These are phyloP conservation scores for Allobates femoralis DNA, from an alignment of 2,797 vertebrate species.

Conservation along the genomic window DNA sequence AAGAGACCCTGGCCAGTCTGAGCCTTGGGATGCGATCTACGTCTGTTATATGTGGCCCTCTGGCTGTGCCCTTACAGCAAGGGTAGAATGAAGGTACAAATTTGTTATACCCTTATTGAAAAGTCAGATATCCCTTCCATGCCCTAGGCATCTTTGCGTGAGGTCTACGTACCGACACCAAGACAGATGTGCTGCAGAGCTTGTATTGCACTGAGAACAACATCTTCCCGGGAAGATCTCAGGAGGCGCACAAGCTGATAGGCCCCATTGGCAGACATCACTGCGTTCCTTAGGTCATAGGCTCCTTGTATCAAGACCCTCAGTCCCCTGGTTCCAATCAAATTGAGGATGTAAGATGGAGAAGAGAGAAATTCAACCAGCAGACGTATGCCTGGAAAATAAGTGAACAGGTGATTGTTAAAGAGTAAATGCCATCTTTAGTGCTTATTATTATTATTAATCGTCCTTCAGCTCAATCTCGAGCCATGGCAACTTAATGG, in stretches of 20 bases:
- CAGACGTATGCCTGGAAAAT: conserved; percentile 41
- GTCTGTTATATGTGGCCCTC: no score
- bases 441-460: no score
- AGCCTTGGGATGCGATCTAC: no score
- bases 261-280: conserved; percentile 32
- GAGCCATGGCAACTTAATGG: no score
- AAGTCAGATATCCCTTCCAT: neutral
- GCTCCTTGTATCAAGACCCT: conserved; percentile 42
- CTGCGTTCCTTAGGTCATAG: conserved; percentile 45
- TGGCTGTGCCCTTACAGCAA: no score
- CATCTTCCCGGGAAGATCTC: conserved; percentile 27
- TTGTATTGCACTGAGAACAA: conserved; percentile 5
- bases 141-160: neutral
- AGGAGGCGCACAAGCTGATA: conserved; percentile 48
- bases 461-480: no score
- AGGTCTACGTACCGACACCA: conserved; percentile 47
- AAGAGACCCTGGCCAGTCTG: no score
- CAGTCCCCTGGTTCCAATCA: conserved; percentile 34
- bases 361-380: conserved; percentile 42
- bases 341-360: conserved; percentile 34
- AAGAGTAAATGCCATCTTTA: neutral
- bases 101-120: no score
- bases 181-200: neutral
- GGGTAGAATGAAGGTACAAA: no score
- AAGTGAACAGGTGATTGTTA: neutral